Evolutionary conservation across 2,888 invertebrate genomes (phyloP).

Genomic region (Thumatha senex): DNA sequence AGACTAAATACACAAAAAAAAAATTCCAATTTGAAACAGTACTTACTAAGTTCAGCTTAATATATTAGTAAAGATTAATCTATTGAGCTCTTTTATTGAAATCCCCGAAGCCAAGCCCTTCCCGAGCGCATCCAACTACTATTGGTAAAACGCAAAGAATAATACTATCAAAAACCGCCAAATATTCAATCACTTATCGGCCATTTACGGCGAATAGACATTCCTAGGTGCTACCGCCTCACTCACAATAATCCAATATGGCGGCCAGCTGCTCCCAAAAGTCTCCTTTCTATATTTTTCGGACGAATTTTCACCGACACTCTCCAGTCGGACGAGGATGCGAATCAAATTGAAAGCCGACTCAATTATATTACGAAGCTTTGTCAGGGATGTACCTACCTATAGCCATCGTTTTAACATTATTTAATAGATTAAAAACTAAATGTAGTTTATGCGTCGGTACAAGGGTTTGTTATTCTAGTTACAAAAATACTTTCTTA

Average conservation of each 20-base stretch:
- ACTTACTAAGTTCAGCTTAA: no score
- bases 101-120: no score
- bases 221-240: conserved; percentile 27
- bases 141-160: no score
- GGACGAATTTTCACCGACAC: conserved; percentile 82
- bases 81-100: no score
- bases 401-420: background rate
- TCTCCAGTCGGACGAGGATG: conserved; percentile 71
- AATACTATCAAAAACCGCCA: background rate
- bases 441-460: no score
- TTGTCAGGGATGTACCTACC: conserved; percentile 60
- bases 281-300: conserved; percentile 81
- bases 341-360: conserved; percentile 83
- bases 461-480: no score
- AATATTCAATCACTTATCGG: conserved; percentile 28
- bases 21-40: no score
- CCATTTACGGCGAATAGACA: conserved; percentile 1
- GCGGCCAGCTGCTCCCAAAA: conserved; percentile 67
- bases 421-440: background rate
- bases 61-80: no score
- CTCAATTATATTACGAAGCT: conserved; percentile 78
- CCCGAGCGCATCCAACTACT: no score
- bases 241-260: conserved; percentile 75
- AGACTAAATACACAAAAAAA: no score
- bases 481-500: no score